phyloP scores from a whole-genome alignment of 1,140 invertebrate genomes.

The Philotrypesis tridentata region DNA sequence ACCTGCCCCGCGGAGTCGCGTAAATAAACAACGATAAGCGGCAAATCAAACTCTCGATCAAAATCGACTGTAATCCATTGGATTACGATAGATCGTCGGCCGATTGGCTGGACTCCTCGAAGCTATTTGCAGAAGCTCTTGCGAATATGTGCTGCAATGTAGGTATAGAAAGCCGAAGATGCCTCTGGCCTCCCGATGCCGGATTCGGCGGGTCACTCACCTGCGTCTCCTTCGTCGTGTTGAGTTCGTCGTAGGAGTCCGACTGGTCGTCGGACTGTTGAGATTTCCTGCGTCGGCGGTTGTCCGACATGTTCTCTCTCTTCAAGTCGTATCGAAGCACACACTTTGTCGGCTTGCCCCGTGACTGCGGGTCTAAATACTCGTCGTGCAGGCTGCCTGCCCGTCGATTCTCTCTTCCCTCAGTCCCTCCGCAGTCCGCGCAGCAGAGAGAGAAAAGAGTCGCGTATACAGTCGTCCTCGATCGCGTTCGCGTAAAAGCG shows the following conservation, averaged over 20 bases:
- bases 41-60: not conserved
- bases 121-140: not conserved
- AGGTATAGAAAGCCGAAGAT: not conserved
- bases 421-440: not conserved
- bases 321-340: not conserved
- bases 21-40: conserved; percentile 23
- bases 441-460: not conserved
- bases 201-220: conserved; percentile 55
- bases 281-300: conserved; percentile 67
- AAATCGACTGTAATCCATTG: too few species aligned
- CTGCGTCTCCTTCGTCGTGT: conserved; percentile 67
- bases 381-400: too few species aligned
- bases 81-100: too few species aligned
- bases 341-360: not conserved
- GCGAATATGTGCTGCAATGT: not conserved
- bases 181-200: not conserved
- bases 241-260: conserved; percentile 68
- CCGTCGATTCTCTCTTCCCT: not conserved
- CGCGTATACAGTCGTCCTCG: not conserved
- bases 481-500: too few species aligned
- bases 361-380: not conserved
- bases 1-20: not conserved
- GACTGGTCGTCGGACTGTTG: conserved; percentile 70
- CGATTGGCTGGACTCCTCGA: too few species aligned
- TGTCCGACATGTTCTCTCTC: conserved; percentile 66